These are phyloP conservation scores for Glaucidium brasilianum DNA, from an alignment of 2,113 vertebrate species.

Conservation along the genomic window DNA sequence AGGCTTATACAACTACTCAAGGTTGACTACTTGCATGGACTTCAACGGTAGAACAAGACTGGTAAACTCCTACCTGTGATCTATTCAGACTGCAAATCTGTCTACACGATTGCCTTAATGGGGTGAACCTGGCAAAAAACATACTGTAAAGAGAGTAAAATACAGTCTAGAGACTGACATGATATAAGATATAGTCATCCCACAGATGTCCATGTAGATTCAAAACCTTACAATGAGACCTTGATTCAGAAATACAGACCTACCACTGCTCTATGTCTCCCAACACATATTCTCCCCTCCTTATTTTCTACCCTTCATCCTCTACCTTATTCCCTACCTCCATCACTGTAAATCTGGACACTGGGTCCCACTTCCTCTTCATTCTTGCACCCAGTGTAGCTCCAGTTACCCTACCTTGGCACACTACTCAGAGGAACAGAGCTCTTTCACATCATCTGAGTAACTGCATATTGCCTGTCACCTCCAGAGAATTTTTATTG, in stretches of 20 bases:
- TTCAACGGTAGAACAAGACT: background rate
- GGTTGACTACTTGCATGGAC: background rate
- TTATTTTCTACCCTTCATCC: background rate
- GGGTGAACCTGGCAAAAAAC: background rate
- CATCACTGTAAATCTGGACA: background rate
- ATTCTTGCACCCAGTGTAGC: background rate
- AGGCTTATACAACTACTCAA: background rate
- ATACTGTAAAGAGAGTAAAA: background rate
- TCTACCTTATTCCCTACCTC: background rate
- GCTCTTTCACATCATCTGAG: background rate
- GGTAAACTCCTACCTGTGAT: background rate
- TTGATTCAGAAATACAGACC: background rate
- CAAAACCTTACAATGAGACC: background rate
- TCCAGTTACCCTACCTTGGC: background rate
- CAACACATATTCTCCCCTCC: background rate
- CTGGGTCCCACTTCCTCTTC: background rate
- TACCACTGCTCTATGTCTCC: background rate
- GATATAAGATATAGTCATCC: background rate
- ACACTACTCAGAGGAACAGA: background rate
- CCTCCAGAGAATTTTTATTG: background rate
- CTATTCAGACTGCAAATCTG: background rate
- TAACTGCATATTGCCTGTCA: background rate
- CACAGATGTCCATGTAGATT: background rate
- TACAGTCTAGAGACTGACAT: background rate
- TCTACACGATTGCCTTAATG: background rate